Evolutionary conservation across 2,888 invertebrate genomes (phyloP), one percentile per base, ranked within the genome.

Genomic region (Agrilus biguttatus): DNA sequence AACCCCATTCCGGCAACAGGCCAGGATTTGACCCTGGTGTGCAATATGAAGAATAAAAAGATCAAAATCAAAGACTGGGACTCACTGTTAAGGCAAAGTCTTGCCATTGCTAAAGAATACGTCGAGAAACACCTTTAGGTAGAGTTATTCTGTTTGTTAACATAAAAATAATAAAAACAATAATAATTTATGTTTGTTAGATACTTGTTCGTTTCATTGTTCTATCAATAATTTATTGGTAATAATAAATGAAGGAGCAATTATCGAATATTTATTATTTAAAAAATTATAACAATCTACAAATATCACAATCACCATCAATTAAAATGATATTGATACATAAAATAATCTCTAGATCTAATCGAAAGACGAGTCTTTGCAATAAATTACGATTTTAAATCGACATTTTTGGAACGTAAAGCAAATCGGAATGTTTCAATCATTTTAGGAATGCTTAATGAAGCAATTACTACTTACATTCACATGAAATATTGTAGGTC

Each of bases 21-120:
- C n/a, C 75, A 78, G 61, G 70, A 77, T 56, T 60, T 72, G 0
- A 56, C 60, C 7, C 62, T 73, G 3, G 71, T 75, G 41, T 80
- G 79, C 39, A 78, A 78, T 60, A 80, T 86, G 78, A 77, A 76
- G 50, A 70, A 73, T 8, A 77, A 75, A 49, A 77, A 75, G 61
- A 69, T 81, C 33, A 66, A 70, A 5, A 62, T 65, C 33, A 60
- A 64, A n/a, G 63, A 69, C 36, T 80, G 78, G 63, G 78, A 81
- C 53, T 71, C 74, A 41, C 66, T 78, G 51, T 68, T 82, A 8
- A 75, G 75, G 45, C 70, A 74, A 51, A 77, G 79, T 36, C 68
- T 80, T 60, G 60, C 70, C 8, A 66, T 65, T 36, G 81, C 79
- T 8, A 70, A 74, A 45, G 60, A 66, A 45, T 81, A 66, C 56